Evolutionary conservation across 2,797 vertebrate species (phyloP).

Genomic region (Cossypha heuglini): DNA sequence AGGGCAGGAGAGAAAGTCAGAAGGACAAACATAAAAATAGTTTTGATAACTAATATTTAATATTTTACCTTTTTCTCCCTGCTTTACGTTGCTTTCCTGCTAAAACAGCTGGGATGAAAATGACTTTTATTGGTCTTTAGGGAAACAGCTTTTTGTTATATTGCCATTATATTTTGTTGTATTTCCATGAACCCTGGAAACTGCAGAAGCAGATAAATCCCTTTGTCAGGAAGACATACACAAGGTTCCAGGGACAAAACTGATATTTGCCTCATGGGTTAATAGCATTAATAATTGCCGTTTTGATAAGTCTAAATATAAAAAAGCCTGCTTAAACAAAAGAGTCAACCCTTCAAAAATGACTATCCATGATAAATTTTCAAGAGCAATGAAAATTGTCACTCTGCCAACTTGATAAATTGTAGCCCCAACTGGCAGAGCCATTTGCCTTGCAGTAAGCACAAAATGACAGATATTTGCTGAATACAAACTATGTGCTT

Average conservation of each 20-base stretch:
- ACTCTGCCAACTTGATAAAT: conserved; percentile 73
- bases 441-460: conserved; percentile 72
- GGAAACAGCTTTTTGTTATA: conserved; percentile 40
- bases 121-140: conserved; percentile 13
- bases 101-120: conserved; percentile 47
- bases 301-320: conserved; percentile 58
- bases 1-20: background rate
- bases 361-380: conserved; percentile 68
- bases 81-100: background rate
- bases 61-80: conserved; percentile 10
- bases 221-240: conserved; percentile 31
- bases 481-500: conserved; percentile 70
- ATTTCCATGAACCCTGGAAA: background rate
- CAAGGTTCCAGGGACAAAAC: conserved; percentile 38
- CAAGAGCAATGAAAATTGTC: conserved; percentile 69
- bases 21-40: conserved; percentile 1
- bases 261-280: conserved; percentile 63
- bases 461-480: conserved; percentile 73
- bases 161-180: background rate
- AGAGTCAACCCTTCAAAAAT: conserved; percentile 59
- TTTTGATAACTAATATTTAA: conserved; percentile 35
- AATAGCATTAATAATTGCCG: conserved; percentile 67
- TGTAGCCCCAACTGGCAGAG: conserved; percentile 64
- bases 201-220: conserved; percentile 43
- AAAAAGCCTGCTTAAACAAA: conserved; percentile 39